A percentile compares a stretch with the other conserved stretches of the same genome.
Conservation (phyloP, 2,888 invertebrate species). For the Microplitis deprimator region DNA sequence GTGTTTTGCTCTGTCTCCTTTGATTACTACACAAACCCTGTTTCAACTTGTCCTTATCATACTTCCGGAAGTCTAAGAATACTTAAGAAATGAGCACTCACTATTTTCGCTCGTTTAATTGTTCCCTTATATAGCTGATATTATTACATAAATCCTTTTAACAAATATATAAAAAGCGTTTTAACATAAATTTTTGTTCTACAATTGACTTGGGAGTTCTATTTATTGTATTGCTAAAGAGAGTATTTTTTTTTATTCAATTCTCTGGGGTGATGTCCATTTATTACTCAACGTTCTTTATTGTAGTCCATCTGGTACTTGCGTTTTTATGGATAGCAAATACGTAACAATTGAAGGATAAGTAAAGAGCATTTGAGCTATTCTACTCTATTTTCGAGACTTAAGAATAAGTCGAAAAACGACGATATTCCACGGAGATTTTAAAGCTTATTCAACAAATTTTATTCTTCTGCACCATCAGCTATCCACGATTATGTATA, state of each 20-base stretch:
- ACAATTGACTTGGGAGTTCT: neutral
- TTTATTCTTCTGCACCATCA: neutral
- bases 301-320: neutral
- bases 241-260: neutral
- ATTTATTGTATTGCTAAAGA: neutral
- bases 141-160: neutral
- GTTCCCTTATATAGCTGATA: neutral
- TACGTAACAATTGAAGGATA: neutral
- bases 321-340: neutral
- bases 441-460: neutral
- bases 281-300: neutral
- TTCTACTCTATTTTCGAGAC: neutral
- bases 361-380: neutral
- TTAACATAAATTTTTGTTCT: neutral
- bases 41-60: constrained; percentile 27
- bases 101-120: neutral
- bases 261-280: neutral
- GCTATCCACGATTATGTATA: neutral
- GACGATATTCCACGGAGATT: neutral
- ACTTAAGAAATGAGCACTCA: neutral
- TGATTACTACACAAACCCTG: constrained; percentile 38
- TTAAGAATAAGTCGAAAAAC: neutral
- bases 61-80: constrained; percentile 8
- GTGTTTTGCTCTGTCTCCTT: constrained; percentile 41
- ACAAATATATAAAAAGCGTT: neutral